Evolutionary conservation across 1,140 invertebrate species (phyloP).

Genomic region (Potamilus streckersoni): DNA sequence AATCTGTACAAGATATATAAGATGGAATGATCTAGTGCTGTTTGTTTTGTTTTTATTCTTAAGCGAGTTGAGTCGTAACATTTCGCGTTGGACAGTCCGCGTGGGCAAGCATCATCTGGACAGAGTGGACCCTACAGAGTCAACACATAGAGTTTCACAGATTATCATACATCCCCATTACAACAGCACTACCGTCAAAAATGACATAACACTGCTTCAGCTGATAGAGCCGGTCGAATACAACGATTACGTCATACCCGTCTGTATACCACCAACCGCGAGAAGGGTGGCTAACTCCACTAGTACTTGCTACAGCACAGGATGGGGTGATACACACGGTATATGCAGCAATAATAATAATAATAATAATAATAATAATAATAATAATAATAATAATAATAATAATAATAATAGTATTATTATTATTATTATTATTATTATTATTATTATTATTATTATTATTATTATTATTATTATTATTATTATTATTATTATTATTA

Average conservation of each 20-base stretch:
- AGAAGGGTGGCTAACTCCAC: conserved; percentile 6
- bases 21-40: not conserved
- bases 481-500: not conserved
- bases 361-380: too few species aligned
- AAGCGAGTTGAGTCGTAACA: conserved; percentile 2
- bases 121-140: conserved; percentile 9
- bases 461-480: not conserved
- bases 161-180: conserved; percentile 16
- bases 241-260: conserved; percentile 6
- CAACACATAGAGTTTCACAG: conserved; percentile 4
- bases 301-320: conserved; percentile 16
- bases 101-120: conserved; percentile 27
- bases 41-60: not conserved
- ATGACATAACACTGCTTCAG: conserved; percentile 18
- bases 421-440: too few species aligned
- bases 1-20: not conserved
- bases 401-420: too few species aligned
- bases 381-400: too few species aligned
- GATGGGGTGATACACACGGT: conserved; percentile 29
- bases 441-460: not conserved
- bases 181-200: conserved; percentile 11
- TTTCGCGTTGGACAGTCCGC: conserved; percentile 12
- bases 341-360: not conserved
- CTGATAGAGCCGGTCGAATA: conserved; percentile 9
- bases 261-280: conserved; percentile 16